phyloP scores from a whole-genome alignment of 2,888 invertebrate genomes.

The Eutolmus rufibarbis region DNA sequence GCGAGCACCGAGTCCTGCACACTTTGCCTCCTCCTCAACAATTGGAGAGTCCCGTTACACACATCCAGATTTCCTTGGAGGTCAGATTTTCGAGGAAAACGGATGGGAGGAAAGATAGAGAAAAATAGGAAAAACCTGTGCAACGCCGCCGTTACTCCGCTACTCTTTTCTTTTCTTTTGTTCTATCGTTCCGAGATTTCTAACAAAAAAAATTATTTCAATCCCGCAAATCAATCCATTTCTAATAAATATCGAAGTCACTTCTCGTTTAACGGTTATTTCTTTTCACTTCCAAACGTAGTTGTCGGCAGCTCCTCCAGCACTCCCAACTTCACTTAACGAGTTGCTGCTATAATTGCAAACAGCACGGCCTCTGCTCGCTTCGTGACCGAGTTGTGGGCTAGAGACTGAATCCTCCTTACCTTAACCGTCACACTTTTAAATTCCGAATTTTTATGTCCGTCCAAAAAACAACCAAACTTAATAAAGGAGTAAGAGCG shows the following conservation, averaged over 20 bases:
- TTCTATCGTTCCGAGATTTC: neutral
- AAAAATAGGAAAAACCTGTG: neutral
- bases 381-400: neutral
- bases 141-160: neutral
- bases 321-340: neutral
- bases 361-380: neutral
- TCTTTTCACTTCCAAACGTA: neutral
- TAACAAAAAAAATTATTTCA: neutral
- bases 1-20: neutral
- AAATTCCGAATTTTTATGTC: neutral
- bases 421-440: neutral
- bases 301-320: neutral
- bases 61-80: neutral
- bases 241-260: neutral
- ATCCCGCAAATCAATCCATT: neutral
- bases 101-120: neutral
- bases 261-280: constrained; percentile 17
- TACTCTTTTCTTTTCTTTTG: neutral
- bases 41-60: constrained; percentile 12
- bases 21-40: neutral
- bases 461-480: constrained; percentile 26
- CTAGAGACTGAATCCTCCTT: neutral
- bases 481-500: constrained; percentile 39
- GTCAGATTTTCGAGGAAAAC: neutral
- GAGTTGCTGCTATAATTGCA: neutral